Conservation (phyloP, 2,888 invertebrate genomes). For the Amiota communis region DNA sequence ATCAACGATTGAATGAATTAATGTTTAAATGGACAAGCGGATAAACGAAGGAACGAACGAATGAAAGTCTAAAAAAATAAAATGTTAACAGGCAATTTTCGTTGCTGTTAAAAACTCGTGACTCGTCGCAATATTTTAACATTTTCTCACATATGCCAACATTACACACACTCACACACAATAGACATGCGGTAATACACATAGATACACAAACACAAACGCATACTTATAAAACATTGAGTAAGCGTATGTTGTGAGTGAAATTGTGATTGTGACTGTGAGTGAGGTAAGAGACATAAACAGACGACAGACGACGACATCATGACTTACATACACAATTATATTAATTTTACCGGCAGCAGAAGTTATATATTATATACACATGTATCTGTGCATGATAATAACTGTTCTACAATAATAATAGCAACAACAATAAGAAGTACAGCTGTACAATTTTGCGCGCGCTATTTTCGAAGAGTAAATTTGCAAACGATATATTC, state of each 20-base stretch:
- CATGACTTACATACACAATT: slow-evolving; percentile 12
- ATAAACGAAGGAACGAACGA: not conserved
- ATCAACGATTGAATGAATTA: too few species aligned
- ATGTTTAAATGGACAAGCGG: too few species aligned
- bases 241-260: not conserved
- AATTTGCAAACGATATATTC: not conserved
- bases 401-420: not conserved
- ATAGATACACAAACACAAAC: not conserved
- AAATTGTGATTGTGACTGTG: not conserved
- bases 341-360: slow-evolving; percentile 24
- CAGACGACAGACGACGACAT: not conserved
- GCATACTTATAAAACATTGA: not conserved
- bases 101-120: slow-evolving; percentile 29
- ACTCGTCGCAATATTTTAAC: slow-evolving; percentile 14
- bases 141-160: not conserved
- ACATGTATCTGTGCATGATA: too few species aligned
- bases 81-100: slow-evolving; percentile 21
- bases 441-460: too few species aligned
- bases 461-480: not conserved
- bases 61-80: not conserved
- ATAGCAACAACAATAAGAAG: not conserved
- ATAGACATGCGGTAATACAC: slow-evolving; percentile 19
- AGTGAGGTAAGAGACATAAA: not conserved
- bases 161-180: not conserved
- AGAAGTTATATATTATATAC: not conserved